Base-by-base conservation (phyloP, 2,113 vertebrate species). In the Uria lomvia region DNA sequence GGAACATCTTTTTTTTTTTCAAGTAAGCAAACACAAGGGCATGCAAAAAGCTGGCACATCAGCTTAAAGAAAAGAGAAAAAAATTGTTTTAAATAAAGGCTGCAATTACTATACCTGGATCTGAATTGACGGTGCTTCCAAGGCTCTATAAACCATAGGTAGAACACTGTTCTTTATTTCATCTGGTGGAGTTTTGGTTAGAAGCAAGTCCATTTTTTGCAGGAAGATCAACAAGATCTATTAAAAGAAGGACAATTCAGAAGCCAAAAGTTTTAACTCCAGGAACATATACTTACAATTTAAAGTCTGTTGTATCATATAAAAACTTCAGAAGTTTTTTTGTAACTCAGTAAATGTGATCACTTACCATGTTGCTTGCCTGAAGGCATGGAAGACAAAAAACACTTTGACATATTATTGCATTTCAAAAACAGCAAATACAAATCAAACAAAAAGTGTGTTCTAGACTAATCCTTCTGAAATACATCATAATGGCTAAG, bases 281-380 rank as follows among this genome's bases (percentile, higher is more conserved):
- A 79, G 70, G 68, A 93, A 83, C 18, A 81, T 6, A 23, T 4
- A 55, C 23, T 65, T 60, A 76, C 4, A 90, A 52, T 50, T 32
- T 68, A 34, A 95, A 90, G 32, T 89, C 58, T 79, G 34, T 77
- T 85, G 85, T 83, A 88, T 56, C 40, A 19, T 53, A 93, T 70
- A 75, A 92, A 79, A 70, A 90, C 43, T 91, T 74, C 85, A 58
- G 30, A 68, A 95, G 81, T 92, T 93, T 92, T 96, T 74, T 95
- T 94, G 62, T 80, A 95, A 96, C 88, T 97, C 78, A 97, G 17
- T 91, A 97, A 98, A 94, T 81, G 66, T 66, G 78, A 86, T 96
- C 97, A 99, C 99, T 99, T 98, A 99, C 99, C 99, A 99, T 99
- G 96, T 99, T 99, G 99, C 99, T 99, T 98, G 99, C 99, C 99